Base-by-base conservation (phyloP, 2,888 invertebrate genomes). In the Lasius fuliginosus region DNA sequence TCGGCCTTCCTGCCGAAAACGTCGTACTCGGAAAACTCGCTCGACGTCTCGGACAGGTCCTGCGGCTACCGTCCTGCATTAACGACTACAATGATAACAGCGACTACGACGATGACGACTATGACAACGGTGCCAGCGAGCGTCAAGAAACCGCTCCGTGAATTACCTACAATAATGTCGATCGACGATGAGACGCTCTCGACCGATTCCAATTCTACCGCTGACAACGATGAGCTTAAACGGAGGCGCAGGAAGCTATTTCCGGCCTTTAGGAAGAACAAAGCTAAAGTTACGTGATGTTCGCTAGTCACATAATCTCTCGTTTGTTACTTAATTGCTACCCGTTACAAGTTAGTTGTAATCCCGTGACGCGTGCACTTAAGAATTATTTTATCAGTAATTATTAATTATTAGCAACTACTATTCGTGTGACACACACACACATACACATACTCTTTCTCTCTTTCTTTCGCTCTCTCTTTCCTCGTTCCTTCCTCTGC, bases 121-220 rank as follows among this genome's bases (percentile, higher is more conserved):
- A 30, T 68, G 30, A 82, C 64, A n/a, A 49, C 69, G 11, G 60
- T 49, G 1, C 64, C 77, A 15, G 58, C 33, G 4, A 87, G 74
- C 71, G 77, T 86, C 0, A 86, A 86, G 64, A 91, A 91, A 42
- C 85, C 90, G n/a, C 74, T 92, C 6, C 93, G 83, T 81, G 94
- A 95, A 56, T 84, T 94, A 69, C 92, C 94, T 36, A 93, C 93
- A 3, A 91, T 94, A 3, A 91, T 93, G 89, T 93, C 93, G 12
- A 89, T 94, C 1, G 97, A 97, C 88, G 97, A 97, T 87, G 97
- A 97, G 90, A 95, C 96, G 23, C 95, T 96, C 84, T 97, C 97
- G 1, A 97, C 97, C 0, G 97, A 97, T 92, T 97, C 97, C 0
- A 95, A 95, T 88, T 97, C 97, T 0, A 95, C 97, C 6, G 95